Evolutionary conservation across 2,113 vertebrate genomes (phyloP), one percentile per base, ranked within the genome.

Genomic region (Muntiacus reevesi): DNA sequence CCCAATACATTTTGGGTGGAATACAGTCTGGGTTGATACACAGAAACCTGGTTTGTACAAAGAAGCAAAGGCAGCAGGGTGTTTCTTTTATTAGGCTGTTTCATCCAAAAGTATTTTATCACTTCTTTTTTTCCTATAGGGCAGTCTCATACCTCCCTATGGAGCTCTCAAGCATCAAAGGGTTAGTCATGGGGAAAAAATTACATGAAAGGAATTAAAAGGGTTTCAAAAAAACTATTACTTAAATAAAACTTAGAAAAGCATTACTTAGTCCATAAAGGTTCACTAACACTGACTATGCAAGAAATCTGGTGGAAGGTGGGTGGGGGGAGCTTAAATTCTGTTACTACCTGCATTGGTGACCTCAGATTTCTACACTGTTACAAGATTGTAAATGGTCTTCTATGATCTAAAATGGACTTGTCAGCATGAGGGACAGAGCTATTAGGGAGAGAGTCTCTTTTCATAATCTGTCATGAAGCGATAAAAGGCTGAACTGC

Each of bases 241-340:
- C 47, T 81, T 81, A 81, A 19, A 33, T 81, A 81, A 33, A 81
- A 81, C 16, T 81, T 81, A 81, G 8, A 87, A 96, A 93, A 93
- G 33, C 50, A 21, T 36, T 16, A 74, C 59, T 74, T 43, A 76
- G 33, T 11, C n/a, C 21, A 30, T 27, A 45, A 59, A 64, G 55
- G 87, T 76, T 81, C 55, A 21, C 8, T n/a, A 33, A 60, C 14
- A 59, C 0, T 11, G 17, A 57, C 30, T 45, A 16, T 13, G 15
- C 2, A 76, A 54, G 81, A 90, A 54, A 28, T n/a, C 5, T 47
- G 74, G 79, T 13, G 47, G 79, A 30, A 1, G 79, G 78, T 0
- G 19, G 79, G 79, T 23, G 10, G 50, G 76, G 25, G 27, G 7
- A 45, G 76, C 76, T 1, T n/a, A 43, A 50, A 27, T 33, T n/a